Base-by-base conservation (phyloP, 2,888 invertebrate species). In the Tenodera sinensis region DNA sequence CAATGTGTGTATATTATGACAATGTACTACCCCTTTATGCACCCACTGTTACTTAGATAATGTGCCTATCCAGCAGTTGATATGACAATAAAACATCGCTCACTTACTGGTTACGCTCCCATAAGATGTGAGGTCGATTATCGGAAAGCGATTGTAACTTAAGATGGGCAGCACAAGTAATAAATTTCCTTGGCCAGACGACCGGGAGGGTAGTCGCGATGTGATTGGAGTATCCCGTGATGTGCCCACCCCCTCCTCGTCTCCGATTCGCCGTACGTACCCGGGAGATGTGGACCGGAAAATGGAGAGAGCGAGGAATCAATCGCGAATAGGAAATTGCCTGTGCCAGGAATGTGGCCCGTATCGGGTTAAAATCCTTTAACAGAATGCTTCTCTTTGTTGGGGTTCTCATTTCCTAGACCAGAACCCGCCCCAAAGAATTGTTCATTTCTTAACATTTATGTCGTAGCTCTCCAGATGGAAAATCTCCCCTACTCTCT, bases 251-350 rank as follows among this genome's bases (percentile, higher is more conserved):
- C 47, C 9, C 42, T n/a, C 30, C 81, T 82, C 82, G 28, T 27
- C 82, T 28, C 81, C 82, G 28, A 87, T 87, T 87, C 87, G 87
- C 47, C 34, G 87, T 83, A 28, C 34, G 87, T 83, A 28, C 83
- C 83, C 82, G 82, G 30, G 83, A 82, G 87, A 87, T 87, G 14
- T 87, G 87, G 83, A 87, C 87, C 83, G 34, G 87, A 87, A 87
- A 87, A 87, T 87, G 83, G 83, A 83, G 87, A 71, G 85, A 34
- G 47, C 30, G 85, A 83, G 47, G 34, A n/a, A 27, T 27, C 12
- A 28, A 15, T n/a, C 85, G 34, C 27, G 85, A 28, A 47, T 34
- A 34, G 42, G 42, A 42, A 28, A 27, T 34, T 25, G 42, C 42
- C 28, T 88, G 42, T 83, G 88, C 83, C 28, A 28, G 28, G 81